These are phyloP conservation scores for Acanthacorydalis orientalis DNA, from an alignment of 2,888 invertebrate species.

Conservation along the genomic window DNA sequence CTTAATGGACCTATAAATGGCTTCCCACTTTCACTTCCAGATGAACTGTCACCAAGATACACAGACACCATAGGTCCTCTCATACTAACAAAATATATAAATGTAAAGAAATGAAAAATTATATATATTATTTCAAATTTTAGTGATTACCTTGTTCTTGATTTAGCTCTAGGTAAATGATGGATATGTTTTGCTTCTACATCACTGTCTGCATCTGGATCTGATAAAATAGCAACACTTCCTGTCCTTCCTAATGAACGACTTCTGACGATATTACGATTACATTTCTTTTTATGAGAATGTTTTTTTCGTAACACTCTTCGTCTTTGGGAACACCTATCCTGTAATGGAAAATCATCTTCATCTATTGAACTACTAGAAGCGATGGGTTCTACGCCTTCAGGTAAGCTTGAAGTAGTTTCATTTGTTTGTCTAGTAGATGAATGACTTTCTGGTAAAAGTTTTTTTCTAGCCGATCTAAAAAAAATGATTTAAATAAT, in stretches of 20 bases:
- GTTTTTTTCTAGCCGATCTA: constrained; percentile 30
- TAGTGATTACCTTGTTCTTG: constrained; percentile 1
- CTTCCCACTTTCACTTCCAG: constrained; percentile 26
- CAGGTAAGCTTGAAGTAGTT: constrained; percentile 28
- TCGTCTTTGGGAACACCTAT: constrained; percentile 21
- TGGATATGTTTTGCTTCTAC: constrained; percentile 16
- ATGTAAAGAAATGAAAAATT: constrained; percentile 1
- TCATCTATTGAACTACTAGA: constrained; percentile 27
- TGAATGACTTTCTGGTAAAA: constrained; percentile 28
- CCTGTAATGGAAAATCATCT: constrained; percentile 11
- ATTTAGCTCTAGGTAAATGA: constrained; percentile 2
- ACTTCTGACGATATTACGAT: neutral
- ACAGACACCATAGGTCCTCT: constrained; percentile 20
- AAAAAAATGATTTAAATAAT: neutral
- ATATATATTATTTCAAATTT: constrained; percentile 4
- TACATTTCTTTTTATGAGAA: constrained; percentile 28
- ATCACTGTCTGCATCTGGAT: constrained; percentile 24
- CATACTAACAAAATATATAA: constrained; percentile 5
- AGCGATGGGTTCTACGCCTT: constrained; percentile 31
- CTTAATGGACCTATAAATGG: constrained; percentile 19
- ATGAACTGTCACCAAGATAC: constrained; percentile 26
- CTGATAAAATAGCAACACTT: constrained; percentile 14
- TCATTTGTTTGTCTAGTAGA: constrained; percentile 8
- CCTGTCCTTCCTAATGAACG: neutral
- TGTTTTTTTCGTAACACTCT: constrained; percentile 46